These are phyloP conservation scores for Mastomys natalensis DNA, from an alignment of 2,113 vertebrate genomes.

Conservation along the genomic window DNA sequence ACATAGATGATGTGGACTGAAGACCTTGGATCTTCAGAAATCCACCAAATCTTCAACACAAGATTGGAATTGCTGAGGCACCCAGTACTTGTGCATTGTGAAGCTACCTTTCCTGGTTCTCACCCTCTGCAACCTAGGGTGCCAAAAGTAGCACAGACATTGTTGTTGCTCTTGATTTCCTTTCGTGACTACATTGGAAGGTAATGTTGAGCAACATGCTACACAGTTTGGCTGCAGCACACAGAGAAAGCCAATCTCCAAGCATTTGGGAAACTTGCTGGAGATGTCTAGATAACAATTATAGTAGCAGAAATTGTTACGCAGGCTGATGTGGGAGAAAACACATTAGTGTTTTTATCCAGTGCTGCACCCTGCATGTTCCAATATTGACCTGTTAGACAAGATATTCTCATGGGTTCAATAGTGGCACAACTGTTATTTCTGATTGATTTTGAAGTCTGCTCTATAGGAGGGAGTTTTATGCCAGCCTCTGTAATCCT, in stretches of 20 bases:
- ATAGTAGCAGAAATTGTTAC: background rate
- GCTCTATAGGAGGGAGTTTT: background rate
- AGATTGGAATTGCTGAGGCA: background rate
- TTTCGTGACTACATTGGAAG: background rate
- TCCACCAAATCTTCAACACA: too few relatives aligned
- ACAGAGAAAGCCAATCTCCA: background rate
- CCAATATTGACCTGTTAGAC: background rate
- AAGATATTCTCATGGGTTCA: background rate
- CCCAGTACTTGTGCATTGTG: background rate
- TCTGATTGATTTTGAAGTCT: background rate
- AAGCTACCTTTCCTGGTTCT: background rate
- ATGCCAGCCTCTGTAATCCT: background rate
- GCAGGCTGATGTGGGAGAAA: background rate
- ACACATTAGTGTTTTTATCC: background rate
- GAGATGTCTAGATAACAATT: too few relatives aligned
- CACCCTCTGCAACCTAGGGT: background rate
- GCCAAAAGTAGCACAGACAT: background rate
- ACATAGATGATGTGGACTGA: too few relatives aligned
- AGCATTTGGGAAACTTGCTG: background rate
- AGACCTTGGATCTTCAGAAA: background rate
- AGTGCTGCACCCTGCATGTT: background rate
- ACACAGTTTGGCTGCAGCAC: background rate
- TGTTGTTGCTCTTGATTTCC: background rate
- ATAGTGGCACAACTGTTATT: background rate
- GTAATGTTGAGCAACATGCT: background rate